Base-by-base conservation (phyloP, 2,113 vertebrate species). In the Ammospiza nelsoni region DNA sequence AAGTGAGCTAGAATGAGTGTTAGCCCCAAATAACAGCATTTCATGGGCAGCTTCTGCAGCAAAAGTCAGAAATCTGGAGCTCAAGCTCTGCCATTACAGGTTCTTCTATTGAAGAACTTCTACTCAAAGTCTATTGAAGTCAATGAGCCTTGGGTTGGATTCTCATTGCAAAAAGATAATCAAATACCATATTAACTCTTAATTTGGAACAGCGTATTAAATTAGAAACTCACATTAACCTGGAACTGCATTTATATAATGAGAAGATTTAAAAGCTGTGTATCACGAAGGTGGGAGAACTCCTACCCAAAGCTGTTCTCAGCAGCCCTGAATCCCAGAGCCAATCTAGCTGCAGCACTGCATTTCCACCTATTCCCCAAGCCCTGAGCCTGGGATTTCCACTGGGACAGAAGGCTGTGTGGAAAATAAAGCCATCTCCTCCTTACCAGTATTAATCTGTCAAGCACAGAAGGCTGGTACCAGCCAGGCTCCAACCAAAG, bases 171-270 rank as follows among this genome's bases (percentile, higher is more conserved):
- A 95, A 96, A 96, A 84, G 73, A 95, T 90, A 95, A 93, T 96
- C 65, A 92, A 94, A 93, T 96, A 95, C 29, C 83, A 81, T 96
- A 92, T 95, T 96, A 95, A 79, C 83, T 95, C 86, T 90, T 95
- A 94, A 96, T 90, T 92, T 37, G 4, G 86, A 96, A 48, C 19
- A 92, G 72, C 1, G 3, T 84, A 93, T 95, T 96, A 89, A 97
- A 96, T 94, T 95, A 96, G 84, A 95, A 93, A 68, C 83, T 94
- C 62, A 44, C 95, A 96, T 96, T 94, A 97, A 96, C 90, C 92
- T 96, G 89, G 78, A 96, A 95, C 83, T 86, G 85, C 92, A 78
- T 96, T 96, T 92, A 80, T 97, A 74, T 89, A 90, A 95, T 76
- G 63, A 85, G 68, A 68, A 92, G 81, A 73, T 77, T 94, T 79